Evolutionary conservation across 2,888 invertebrate genomes (phyloP).

Genomic region (Megaustenia siamemsis): DNA sequence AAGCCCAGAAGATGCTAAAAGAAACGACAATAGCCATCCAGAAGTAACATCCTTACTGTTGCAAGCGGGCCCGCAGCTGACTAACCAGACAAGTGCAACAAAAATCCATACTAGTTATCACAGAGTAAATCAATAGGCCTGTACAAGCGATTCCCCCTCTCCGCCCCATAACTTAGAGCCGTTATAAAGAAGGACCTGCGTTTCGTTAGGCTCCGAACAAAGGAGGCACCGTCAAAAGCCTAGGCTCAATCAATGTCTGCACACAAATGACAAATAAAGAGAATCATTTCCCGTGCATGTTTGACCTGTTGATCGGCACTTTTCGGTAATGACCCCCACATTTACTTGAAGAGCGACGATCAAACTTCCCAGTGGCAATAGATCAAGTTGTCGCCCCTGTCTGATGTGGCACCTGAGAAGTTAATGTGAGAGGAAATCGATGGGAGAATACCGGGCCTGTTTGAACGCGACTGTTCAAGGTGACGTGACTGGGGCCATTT

Average conservation of each 20-base stretch:
- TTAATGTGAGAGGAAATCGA: neutral
- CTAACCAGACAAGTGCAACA: neutral
- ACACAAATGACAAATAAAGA: neutral
- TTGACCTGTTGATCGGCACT: constrained; percentile 6
- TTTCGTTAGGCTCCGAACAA: neutral
- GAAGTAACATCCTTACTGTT: no score
- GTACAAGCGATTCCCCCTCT: neutral
- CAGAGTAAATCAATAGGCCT: neutral
- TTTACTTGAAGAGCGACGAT: neutral
- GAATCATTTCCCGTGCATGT: neutral
- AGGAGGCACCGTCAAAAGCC: neutral
- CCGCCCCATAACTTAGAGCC: neutral
- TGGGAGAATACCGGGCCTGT: neutral
- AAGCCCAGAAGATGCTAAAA: no score
- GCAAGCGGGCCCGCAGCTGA: neutral
- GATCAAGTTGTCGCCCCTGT: neutral
- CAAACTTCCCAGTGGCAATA: neutral
- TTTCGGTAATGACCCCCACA: neutral
- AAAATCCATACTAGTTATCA: neutral
- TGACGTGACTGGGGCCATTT: neutral
- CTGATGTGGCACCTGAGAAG: neutral
- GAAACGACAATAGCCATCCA: no score
- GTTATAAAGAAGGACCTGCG: neutral
- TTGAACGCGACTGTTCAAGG: neutral
- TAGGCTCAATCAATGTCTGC: neutral